Conservation (phyloP, 2,797 vertebrate genomes). For the Anabas testudineus region DNA sequence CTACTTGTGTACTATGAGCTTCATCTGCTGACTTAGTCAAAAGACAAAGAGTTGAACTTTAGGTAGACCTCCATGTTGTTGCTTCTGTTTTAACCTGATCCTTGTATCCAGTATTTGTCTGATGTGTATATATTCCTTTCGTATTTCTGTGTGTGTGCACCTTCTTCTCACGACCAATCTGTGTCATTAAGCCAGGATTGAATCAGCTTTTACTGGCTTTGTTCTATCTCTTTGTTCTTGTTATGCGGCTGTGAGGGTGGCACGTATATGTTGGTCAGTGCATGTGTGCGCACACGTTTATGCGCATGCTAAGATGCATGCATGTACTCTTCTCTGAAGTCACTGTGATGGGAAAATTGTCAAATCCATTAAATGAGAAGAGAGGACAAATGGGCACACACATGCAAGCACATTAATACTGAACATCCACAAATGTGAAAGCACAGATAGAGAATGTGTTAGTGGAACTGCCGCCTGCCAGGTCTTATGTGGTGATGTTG, state of each 20-base stretch:
- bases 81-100: constrained; percentile 35
- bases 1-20: constrained; percentile 41
- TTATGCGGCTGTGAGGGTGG: constrained; percentile 42
- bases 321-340: constrained; percentile 30
- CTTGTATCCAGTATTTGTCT: constrained; percentile 1
- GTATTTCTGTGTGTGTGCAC: constrained; percentile 23
- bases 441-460: constrained; percentile 20
- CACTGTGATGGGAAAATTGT: constrained; percentile 30
- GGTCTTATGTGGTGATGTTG: constrained; percentile 23
- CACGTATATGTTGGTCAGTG: constrained; percentile 25
- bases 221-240: constrained; percentile 43
- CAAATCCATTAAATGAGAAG: constrained; percentile 32
- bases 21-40: constrained; percentile 29
- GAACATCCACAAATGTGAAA: constrained; percentile 6
- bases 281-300: constrained; percentile 9
- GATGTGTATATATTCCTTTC: constrained; percentile 26
- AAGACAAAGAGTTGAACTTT: constrained; percentile 33
- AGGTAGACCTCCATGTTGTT: constrained; percentile 37
- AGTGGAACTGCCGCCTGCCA: constrained; percentile 6
- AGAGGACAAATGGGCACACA: constrained; percentile 14
- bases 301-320: not conserved
- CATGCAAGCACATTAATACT: constrained; percentile 5
- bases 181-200: constrained; percentile 67
- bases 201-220: constrained; percentile 64
- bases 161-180: constrained; percentile 35